Percentiles rank a stretch among this genome's conserved stretches.
phyloP scores from a whole-genome alignment of 2,888 invertebrate species.

The Thyatira batis region DNA sequence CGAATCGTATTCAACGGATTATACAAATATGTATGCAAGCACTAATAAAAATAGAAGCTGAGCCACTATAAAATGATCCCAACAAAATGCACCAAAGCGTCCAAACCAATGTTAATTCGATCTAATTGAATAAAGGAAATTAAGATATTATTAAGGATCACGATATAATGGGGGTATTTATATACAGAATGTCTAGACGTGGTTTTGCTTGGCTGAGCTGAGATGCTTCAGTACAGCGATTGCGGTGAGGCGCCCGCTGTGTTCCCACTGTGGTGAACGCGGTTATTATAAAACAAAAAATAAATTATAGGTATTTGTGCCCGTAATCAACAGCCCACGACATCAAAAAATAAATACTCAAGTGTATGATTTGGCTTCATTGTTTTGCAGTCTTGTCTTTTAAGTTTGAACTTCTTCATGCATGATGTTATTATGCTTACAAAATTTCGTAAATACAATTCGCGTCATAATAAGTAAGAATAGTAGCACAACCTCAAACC shows the following conservation, averaged over 20 bases:
- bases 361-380: conserved; percentile 19
- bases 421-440: no score
- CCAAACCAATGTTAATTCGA: conserved; percentile 31
- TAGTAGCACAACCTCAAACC: neutral
- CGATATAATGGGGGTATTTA: conserved; percentile 54
- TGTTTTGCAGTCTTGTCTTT: neutral
- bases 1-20: conserved; percentile 34
- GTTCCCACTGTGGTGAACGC: conserved; percentile 66
- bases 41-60: conserved; percentile 41
- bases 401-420: no score
- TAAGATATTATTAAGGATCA: conserved; percentile 52
- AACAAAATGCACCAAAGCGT: conserved; percentile 10
- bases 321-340: conserved; percentile 51
- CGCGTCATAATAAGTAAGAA: neutral
- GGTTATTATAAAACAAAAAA: conserved; percentile 50
- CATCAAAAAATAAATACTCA: conserved; percentile 34
- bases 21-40: conserved; percentile 44
- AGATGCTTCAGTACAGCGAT: conserved; percentile 50
- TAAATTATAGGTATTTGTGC: conserved; percentile 30
- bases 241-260: conserved; percentile 69
- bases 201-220: conserved; percentile 68
- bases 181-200: conserved; percentile 70
- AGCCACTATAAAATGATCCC: conserved; percentile 43
- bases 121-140: conserved; percentile 45
- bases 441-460: no score